phyloP scores from a whole-genome alignment of 2,797 vertebrate genomes.

The Podargus strigoides region DNA sequence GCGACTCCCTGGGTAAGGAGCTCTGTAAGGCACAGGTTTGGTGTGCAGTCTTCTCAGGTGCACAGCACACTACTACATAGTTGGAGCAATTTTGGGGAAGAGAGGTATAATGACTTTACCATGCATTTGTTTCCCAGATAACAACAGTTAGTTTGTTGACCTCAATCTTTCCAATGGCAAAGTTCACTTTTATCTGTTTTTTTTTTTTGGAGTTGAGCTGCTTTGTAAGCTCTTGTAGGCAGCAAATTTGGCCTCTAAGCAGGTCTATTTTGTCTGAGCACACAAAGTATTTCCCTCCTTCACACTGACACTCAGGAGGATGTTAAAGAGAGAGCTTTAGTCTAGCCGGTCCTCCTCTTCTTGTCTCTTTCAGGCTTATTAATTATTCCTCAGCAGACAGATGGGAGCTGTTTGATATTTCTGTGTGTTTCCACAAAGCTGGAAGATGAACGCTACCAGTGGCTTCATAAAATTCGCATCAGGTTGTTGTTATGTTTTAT shows the following conservation, averaged over 20 bases:
- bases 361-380: constrained; percentile 14
- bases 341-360: not conserved
- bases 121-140: not conserved
- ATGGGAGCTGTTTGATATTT: not conserved
- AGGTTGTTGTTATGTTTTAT: not conserved
- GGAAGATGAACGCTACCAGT: constrained; percentile 18
- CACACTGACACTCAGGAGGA: not conserved
- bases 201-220: not conserved
- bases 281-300: not conserved
- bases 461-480: not conserved
- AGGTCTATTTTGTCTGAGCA: not conserved
- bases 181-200: not conserved
- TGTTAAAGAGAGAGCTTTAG: not conserved
- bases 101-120: not conserved
- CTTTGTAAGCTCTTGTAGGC: not conserved
- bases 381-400: constrained; percentile 17
- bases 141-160: not conserved
- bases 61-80: not conserved
- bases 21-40: not conserved
- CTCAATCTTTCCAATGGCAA: constrained; percentile 15
- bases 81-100: not conserved
- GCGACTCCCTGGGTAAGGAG: not conserved
- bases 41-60: not conserved
- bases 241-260: constrained; percentile 15
- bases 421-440: not conserved